Conservation (phyloP, 2,888 invertebrate genomes). For the Teleiodes luculella region DNA sequence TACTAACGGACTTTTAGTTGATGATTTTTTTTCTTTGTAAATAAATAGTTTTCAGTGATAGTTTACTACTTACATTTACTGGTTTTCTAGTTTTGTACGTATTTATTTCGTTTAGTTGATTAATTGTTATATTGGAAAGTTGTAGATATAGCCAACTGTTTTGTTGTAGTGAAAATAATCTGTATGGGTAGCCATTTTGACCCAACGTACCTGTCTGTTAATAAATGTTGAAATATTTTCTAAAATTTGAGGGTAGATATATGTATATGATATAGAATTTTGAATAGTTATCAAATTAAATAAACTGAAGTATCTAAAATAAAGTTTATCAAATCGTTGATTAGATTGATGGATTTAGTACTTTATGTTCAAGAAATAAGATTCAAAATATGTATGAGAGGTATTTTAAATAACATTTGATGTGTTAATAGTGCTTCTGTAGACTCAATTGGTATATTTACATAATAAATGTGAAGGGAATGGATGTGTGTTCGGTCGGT, state of each 20-base stretch:
- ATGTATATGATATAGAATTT: background rate
- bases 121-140: background rate
- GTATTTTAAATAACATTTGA: conserved; percentile 1
- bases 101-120: background rate
- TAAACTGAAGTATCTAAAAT: background rate
- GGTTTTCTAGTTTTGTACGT: background rate
- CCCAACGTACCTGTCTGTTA: background rate
- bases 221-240: background rate
- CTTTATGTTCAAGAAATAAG: background rate
- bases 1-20: conserved; percentile 1
- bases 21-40: conserved; percentile 6
- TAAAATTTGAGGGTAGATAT: background rate
- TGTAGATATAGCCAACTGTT: too few relatives aligned
- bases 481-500: background rate
- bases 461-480: conserved; percentile 12
- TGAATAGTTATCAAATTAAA: background rate
- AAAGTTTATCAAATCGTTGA: conserved; percentile 5
- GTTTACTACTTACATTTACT: background rate
- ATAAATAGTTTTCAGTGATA: conserved; percentile 7
- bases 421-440: conserved; percentile 14
- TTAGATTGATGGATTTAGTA: background rate
- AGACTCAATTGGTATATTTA: conserved; percentile 13
- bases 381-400: background rate
- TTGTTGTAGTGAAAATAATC: too few relatives aligned
- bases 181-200: background rate